phyloP scores from a whole-genome alignment of 2,797 vertebrate genomes.

The Rhinogobio ventralis region DNA sequence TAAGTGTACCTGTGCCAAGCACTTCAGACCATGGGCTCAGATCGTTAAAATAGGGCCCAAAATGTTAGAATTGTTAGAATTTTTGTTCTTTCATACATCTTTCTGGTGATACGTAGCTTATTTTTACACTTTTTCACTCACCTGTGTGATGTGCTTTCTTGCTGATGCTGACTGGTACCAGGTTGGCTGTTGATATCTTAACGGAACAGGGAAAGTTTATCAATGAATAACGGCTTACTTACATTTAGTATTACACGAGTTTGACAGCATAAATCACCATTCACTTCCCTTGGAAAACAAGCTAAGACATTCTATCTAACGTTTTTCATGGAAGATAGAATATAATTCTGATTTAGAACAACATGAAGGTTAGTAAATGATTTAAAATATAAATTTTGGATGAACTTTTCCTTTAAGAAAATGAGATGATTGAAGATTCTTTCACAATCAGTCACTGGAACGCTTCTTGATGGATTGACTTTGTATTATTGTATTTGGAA shows the following conservation, averaged over 20 bases:
- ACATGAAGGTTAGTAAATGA: not conserved
- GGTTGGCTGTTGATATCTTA: not conserved
- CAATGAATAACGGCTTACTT: not conserved
- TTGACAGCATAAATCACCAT: not conserved
- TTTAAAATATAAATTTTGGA: not conserved
- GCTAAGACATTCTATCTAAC: not conserved
- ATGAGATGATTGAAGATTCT: slow-evolving; percentile 1
- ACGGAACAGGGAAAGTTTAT: not conserved
- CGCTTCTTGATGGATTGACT: slow-evolving; percentile 1
- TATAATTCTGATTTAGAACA: not conserved
- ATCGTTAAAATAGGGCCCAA: too few species aligned
- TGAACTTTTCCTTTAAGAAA: not conserved
- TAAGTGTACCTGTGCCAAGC: too few species aligned
- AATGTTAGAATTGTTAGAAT: slow-evolving; percentile 48
- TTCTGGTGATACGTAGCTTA: slow-evolving; percentile 60
- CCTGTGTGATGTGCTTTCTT: not conserved
- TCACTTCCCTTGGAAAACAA: not conserved
- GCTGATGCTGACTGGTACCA: not conserved
- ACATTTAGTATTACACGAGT: not conserved
- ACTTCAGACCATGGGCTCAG: too few species aligned
- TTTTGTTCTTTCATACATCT: slow-evolving; percentile 57
- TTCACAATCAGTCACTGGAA: slow-evolving; percentile 18
- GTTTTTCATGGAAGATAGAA: not conserved
- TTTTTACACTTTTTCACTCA: slow-evolving; percentile 22
- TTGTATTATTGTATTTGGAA: slow-evolving; percentile 25